Percentiles rank a stretch among this genome's conserved stretches.
Evolutionary conservation across 2,113 vertebrate genomes (phyloP).

Genomic region (Zingel zingel): DNA sequence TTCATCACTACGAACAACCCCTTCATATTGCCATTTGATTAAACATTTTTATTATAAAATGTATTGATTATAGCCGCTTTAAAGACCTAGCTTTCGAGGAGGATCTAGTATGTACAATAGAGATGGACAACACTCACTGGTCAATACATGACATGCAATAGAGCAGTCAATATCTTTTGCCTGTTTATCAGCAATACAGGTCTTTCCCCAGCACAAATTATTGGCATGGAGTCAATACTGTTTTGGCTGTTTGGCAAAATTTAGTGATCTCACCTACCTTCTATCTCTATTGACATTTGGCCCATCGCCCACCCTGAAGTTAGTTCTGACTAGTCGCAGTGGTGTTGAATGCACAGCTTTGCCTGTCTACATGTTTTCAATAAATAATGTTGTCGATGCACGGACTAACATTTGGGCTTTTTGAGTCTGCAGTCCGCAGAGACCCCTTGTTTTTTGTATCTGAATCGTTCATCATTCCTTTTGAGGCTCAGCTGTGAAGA

Average conservation of each 20-base stretch:
- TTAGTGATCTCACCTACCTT: background rate
- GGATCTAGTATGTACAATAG: no score
- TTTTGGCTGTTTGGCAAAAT: background rate
- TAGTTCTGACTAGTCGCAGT: background rate
- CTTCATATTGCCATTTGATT: background rate
- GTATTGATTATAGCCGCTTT: background rate
- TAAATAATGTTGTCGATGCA: slow-evolving; percentile 24
- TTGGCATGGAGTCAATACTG: background rate
- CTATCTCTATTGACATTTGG: background rate
- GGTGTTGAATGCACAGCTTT: slow-evolving; percentile 4
- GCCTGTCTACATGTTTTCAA: slow-evolving; percentile 29
- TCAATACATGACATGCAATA: background rate
- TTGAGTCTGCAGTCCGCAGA: slow-evolving; percentile 39
- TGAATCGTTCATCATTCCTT: slow-evolving; percentile 68
- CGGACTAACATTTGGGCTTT: slow-evolving; percentile 25
- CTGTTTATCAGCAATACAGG: background rate
- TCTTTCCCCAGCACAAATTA: background rate
- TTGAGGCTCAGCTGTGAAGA: slow-evolving; percentile 37
- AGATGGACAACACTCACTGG: background rate
- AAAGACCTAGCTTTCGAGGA: background rate
- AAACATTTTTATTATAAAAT: background rate
- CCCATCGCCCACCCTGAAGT: background rate
- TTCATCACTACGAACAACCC: background rate
- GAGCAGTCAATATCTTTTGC: background rate
- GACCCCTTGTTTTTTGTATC: slow-evolving; percentile 59